Evolutionary conservation across 2,113 vertebrate genomes (phyloP).

Genomic region (Pipa parva): DNA sequence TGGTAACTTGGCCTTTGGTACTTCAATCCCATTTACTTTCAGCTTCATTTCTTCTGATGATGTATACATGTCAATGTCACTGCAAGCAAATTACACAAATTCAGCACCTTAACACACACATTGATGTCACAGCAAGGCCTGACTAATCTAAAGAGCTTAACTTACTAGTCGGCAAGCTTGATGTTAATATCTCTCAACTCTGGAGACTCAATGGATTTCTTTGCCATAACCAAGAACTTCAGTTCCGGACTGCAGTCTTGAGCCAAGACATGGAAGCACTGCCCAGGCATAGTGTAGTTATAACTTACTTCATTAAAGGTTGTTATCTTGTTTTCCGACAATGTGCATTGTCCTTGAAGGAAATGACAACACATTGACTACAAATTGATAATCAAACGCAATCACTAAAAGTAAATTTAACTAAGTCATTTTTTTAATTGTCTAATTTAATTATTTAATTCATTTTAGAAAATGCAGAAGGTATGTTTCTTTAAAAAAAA

Average conservation of each 20-base stretch:
- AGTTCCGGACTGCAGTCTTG: constrained; percentile 71
- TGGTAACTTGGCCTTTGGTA: constrained; percentile 40
- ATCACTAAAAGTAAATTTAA: too few relatives aligned
- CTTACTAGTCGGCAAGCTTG: constrained; percentile 68
- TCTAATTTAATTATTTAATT: too few relatives aligned
- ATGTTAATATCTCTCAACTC: constrained; percentile 57
- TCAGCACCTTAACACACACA: too few relatives aligned
- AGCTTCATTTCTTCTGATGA: constrained; percentile 45
- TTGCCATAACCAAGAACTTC: constrained; percentile 72
- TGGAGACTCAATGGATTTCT: constrained; percentile 51
- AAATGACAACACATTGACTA: constrained; percentile 3
- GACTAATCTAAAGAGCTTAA: too few relatives aligned
- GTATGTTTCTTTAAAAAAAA: too few relatives aligned
- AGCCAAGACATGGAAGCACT: constrained; percentile 70
- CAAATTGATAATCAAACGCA: too few relatives aligned
- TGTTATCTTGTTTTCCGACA: constrained; percentile 47
- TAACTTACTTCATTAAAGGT: constrained; percentile 66
- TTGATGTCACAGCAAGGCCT: too few relatives aligned
- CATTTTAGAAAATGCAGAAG: too few relatives aligned
- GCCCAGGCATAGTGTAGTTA: constrained; percentile 61
- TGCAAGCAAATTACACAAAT: constrained; percentile 50
- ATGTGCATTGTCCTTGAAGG: constrained; percentile 49
- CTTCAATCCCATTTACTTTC: constrained; percentile 54
- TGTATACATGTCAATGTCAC: constrained; percentile 54
- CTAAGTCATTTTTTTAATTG: too few relatives aligned